A percentile compares a stretch with the other conserved stretches of the same genome.
These are phyloP conservation scores for Aphidius gifuensis DNA, from an alignment of 1,140 invertebrate species.

Conservation along the genomic window DNA sequence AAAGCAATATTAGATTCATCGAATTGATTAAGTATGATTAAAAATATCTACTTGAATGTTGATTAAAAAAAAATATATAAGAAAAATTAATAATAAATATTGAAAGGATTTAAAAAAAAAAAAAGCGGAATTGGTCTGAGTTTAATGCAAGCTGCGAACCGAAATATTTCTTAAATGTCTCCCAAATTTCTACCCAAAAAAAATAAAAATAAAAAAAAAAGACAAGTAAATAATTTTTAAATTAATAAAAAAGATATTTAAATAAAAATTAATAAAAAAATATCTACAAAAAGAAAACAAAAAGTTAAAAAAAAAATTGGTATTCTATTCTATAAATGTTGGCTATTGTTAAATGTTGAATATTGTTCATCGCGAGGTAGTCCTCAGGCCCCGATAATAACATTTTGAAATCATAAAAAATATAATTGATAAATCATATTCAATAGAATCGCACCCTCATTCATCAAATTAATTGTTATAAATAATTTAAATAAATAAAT, in stretches of 20 bases:
- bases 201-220: slow-evolving; percentile 5
- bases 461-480: background rate
- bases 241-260: slow-evolving; percentile 1
- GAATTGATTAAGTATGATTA: too few relatives aligned
- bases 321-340: slow-evolving; percentile 57
- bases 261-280: slow-evolving; percentile 34
- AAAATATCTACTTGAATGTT: too few relatives aligned
- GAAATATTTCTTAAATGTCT: slow-evolving; percentile 14
- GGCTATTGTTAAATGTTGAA: slow-evolving; percentile 57
- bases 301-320: slow-evolving; percentile 35
- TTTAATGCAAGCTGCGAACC: slow-evolving; percentile 17
- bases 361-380: slow-evolving; percentile 42
- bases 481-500: background rate
- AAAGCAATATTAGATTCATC: too few relatives aligned
- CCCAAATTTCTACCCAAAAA: slow-evolving; percentile 1
- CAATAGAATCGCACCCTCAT: background rate
- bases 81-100: too few relatives aligned
- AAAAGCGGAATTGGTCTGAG: slow-evolving; percentile 9
- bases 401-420: too few relatives aligned
- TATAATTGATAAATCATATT: background rate
- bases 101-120: background rate
- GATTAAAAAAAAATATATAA: too few relatives aligned
- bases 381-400: background rate
- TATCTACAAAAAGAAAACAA: slow-evolving; percentile 39
- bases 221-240: background rate